Base-by-base conservation (phyloP, 2,113 vertebrate genomes). In the Coturnix japonica region DNA sequence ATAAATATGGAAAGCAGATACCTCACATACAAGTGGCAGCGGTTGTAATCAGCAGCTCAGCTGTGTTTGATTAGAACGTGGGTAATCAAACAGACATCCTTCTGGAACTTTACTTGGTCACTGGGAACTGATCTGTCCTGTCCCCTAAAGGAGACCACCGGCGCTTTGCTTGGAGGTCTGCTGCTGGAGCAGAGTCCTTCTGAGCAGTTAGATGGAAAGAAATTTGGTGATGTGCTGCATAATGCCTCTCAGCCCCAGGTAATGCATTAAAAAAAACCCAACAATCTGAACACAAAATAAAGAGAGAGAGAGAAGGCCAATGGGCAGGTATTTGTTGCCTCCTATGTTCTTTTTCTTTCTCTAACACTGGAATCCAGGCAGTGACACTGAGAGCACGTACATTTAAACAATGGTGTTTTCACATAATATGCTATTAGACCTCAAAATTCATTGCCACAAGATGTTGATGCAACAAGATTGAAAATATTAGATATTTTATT, bases 401-500 rank as follows among this genome's bases (percentile, higher is more conserved):
- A 77, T 76, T 80, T 76, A 76, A 85, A 51, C 49, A 64, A 3
- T 4, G 43, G 19, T 39, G 19, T 46, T 89, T 91, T 80, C 60
- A 51, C 51, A 13, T 46, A 10, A 30, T 43, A 31, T 37, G 39
- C 67, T 66, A 46, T 41, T 43, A 91, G 67, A 75, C 69, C 69
- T 74, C 1, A 0, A 75, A 90, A 73, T 92, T 82, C 65, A n/a
- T 60, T 44, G 51, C 64, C 78, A 89, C 69, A 51, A 92, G 87
- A 80, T 92, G 79, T 77, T 87, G 92, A 85, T 85, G 85, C 79
- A 94, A 91, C 49, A 60, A 85, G 79, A 92, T 26, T 77, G 87
- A 82, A 92, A 91, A 89, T 73, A 83, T 72, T 77, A 80, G 79
- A 74, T 74, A 18, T 92, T 95, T 95, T 95, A 89, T 95, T 94